Conservation (phyloP, 1,140 invertebrate genomes). For the Penaeus japonicus region DNA sequence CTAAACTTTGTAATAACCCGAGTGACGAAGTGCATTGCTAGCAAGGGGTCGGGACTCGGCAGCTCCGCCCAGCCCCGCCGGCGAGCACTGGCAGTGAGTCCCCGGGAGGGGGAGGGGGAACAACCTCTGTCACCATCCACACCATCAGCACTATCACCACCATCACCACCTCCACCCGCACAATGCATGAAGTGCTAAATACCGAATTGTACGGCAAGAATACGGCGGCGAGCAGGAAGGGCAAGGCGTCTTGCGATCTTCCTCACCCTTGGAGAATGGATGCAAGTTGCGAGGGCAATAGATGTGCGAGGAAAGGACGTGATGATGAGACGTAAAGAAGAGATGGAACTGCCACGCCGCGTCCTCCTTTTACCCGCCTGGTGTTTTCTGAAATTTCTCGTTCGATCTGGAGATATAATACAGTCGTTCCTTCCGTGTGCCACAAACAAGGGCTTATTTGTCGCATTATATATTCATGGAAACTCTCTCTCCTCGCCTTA, state of each 20-base stretch:
- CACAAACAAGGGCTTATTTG: too few species aligned
- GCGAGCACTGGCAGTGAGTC: background rate
- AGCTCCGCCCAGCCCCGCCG: constrained; percentile 46
- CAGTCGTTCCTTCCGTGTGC: too few species aligned
- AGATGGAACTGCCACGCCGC: too few species aligned
- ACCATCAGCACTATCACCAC: constrained; percentile 3
- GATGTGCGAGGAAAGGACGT: background rate
- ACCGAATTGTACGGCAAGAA: background rate
- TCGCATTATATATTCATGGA: too few species aligned
- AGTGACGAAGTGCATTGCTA: constrained; percentile 49
- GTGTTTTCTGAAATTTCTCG: too few species aligned
- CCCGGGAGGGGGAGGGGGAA: constrained; percentile 14
- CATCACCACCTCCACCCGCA: constrained; percentile 19
- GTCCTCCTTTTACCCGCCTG: too few species aligned
- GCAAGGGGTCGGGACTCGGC: background rate
- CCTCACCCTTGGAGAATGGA: background rate
- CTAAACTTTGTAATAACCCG: constrained; percentile 13
- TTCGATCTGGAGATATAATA: too few species aligned
- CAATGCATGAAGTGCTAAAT: constrained; percentile 27
- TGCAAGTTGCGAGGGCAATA: background rate
- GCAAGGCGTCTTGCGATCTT: background rate
- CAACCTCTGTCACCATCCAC: background rate
- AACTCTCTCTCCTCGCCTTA: too few species aligned
- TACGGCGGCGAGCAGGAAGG: background rate
- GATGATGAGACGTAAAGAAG: too few species aligned